These are phyloP conservation scores for Scrobipalpa atriplicella DNA, from an alignment of 2,888 invertebrate genomes.

Conservation along the genomic window DNA sequence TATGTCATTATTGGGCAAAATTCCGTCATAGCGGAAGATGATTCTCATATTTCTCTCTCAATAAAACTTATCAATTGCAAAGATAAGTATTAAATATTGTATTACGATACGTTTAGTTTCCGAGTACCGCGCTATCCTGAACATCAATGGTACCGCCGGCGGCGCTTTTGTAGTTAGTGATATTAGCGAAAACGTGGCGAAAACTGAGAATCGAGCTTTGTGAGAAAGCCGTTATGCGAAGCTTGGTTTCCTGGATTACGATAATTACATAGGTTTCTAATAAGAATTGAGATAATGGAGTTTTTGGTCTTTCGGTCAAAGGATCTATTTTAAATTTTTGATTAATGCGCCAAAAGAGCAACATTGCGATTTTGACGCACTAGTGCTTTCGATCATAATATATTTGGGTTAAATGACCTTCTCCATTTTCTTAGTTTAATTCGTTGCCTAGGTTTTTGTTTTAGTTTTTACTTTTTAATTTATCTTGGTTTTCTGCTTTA, in stretches of 20 bases:
- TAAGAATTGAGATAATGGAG: not conserved
- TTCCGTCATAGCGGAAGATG: not conserved
- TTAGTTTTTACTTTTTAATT: not conserved
- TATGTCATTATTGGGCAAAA: not conserved
- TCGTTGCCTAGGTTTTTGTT: too few relatives aligned
- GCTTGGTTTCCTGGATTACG: not conserved
- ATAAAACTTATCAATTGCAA: conserved; percentile 45
- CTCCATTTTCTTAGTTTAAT: too few relatives aligned
- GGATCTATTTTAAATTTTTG: too few relatives aligned
- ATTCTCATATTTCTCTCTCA: conserved; percentile 35
- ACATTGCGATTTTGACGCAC: too few relatives aligned
- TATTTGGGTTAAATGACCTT: too few relatives aligned
- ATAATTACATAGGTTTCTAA: not conserved
- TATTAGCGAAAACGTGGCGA: conserved; percentile 23
- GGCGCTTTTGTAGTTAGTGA: conserved; percentile 39
- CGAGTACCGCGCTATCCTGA: conserved; percentile 54
- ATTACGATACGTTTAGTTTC: conserved; percentile 59
- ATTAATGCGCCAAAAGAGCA: too few relatives aligned
- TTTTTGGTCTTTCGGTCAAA: not conserved
- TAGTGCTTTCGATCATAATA: too few relatives aligned
- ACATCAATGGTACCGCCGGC: conserved; percentile 48
- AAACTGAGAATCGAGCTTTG: conserved; percentile 16
- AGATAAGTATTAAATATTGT: conserved; percentile 56
- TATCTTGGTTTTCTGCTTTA: not conserved
- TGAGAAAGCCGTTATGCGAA: conserved; percentile 2